Base-by-base conservation (phyloP, 2,113 vertebrate species). In the Cyprinodon brontotheroides region DNA sequence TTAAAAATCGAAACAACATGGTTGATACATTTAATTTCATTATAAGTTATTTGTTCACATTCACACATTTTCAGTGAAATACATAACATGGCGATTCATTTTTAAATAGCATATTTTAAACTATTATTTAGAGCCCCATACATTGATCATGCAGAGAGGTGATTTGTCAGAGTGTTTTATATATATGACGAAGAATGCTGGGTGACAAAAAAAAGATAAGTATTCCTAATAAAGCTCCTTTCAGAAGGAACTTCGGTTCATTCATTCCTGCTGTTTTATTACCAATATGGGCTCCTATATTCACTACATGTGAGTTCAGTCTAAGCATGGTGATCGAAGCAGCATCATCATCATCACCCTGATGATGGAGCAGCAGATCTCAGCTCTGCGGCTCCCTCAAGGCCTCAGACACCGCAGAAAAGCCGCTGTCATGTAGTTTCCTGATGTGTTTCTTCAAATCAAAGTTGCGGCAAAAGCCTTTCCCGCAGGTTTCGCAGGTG, bases 391-490 rank as follows among this genome's bases (percentile, higher is more conserved):
- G 93, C 70, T 93, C 94, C 91, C 96, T 94, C 85, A 95, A 89
- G 61, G 95, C 91, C 83, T 97, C 96, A 36, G 94, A 93, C 66
- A 91, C 66, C 4, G 92, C 74, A 7, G 95, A 81, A 81, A 94
- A 98, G 94, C 94, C 95, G 91, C 40, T 90, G 70, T 99, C 97
- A 53, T 99, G 97, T 73, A 99, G 94, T 75, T 99, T 99, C 70
- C 98, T 93, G 82, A 99, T 93, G 74, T 99, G 98, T 72, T 99
- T 99, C 93, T 99, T 99, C 91, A 99, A 94, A 91, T 99, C 98
- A 97, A 99, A 99, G 96, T 99, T 99, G 93, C 98, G 92, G 95
- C 97, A 99, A 94, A 99, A 99, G 78, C 98, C 98, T 59, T 99
- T 99, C 59, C 98, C 98, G 11, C 98, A 99, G 53, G 97, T 98